Base-by-base conservation (phyloP, 2,888 invertebrate species). In the Acanthococcus lagerstroemiae region DNA sequence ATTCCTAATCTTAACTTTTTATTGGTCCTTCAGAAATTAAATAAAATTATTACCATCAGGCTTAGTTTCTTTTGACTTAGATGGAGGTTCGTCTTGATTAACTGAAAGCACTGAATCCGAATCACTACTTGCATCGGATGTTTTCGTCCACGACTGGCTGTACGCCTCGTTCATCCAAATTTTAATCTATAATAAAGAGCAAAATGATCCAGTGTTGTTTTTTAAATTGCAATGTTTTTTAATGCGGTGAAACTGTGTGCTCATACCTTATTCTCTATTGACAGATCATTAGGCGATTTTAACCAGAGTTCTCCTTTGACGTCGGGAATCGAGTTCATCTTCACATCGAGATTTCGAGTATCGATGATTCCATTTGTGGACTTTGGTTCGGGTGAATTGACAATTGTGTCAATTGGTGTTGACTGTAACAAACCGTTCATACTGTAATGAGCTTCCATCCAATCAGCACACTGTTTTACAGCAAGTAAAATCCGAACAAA, bases 61-160 rank as follows among this genome's bases (percentile, higher is more conserved):
- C 15, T 19, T 52, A 9, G 21, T 24, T 12, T 22, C 52, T 52
- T 52, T 19, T 22, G 21, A 24, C 15, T 52, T 52, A 5, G 52
- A 22, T 22, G 57, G 9, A 3, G 21, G 12, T 19, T 37, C 57
- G n/a, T 70, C 71, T 17, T 69, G 69, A 55, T 77, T 76, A 26
- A 74, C 74, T 21, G 78, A 78, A 17, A 75, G 73, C 27, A 74
- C 71, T 4, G 78, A 78, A 69, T 79, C 79, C 44, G 76, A 73
- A 70, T 78, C 78, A 55, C 70, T 70, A 19, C 67, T 67, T 7
- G 58, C 61, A 50, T 70, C 70, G n/a, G 65, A 55, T 21, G 65
- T 54, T 55, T 69, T 68, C 17, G 67, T 60, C 30, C 69, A 67
- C 48, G 69, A 54, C 45, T 65, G 69, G 55, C 73, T 73, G 66